Evolutionary conservation across 2,113 vertebrate genomes (phyloP).

Genomic region (Phalacrocorax aristotelis): DNA sequence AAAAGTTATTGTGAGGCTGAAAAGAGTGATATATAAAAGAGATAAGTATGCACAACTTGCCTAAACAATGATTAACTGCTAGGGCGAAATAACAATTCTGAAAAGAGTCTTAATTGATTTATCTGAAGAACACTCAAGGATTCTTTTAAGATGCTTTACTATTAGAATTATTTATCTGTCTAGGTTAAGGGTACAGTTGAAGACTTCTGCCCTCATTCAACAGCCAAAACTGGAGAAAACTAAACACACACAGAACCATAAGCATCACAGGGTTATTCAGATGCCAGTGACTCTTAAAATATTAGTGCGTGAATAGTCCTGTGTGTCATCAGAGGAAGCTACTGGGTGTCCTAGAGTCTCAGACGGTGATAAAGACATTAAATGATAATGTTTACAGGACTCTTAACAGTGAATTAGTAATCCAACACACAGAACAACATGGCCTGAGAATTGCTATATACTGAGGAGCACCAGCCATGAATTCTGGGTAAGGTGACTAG

Average conservation of each 20-base stretch:
- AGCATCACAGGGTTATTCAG: background rate
- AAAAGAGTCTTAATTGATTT: constrained; percentile 59
- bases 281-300: background rate
- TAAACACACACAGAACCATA: background rate
- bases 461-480: background rate
- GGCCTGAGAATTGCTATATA: background rate
- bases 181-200: constrained; percentile 2
- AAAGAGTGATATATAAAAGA: constrained; percentile 36
- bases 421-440: background rate
- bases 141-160: constrained; percentile 19
- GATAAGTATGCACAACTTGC: constrained; percentile 40
- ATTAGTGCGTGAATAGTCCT: background rate
- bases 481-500: background rate
- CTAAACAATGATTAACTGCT: constrained; percentile 52
- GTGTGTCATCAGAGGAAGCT: constrained; percentile 24
- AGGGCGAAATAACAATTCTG: constrained; percentile 22
- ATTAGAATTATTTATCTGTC: constrained; percentile 33
- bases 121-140: constrained; percentile 27
- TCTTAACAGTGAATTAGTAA: constrained; percentile 18
- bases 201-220: background rate
- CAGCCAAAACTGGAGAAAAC: background rate
- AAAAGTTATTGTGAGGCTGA: constrained; percentile 9
- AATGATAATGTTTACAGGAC: constrained; percentile 21
- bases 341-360: constrained; percentile 12
- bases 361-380: constrained; percentile 9